Evolutionary conservation across 1,140 invertebrate species (phyloP).

Genomic region (Episyrphus balteatus): DNA sequence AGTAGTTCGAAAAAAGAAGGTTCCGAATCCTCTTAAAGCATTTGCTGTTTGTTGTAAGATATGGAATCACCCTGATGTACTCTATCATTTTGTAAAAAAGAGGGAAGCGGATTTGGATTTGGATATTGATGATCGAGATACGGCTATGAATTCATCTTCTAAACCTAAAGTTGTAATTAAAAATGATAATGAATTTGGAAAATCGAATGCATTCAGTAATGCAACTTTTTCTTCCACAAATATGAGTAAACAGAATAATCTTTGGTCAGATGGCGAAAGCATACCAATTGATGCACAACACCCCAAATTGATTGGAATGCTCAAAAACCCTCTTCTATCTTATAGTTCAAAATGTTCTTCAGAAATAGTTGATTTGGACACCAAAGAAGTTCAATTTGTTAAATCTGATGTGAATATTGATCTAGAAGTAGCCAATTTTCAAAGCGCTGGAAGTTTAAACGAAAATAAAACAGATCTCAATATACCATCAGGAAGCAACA

Average conservation of each 20-base stretch:
- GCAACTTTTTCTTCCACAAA: no score
- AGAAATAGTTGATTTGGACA: constrained; percentile 47
- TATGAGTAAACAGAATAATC: no score
- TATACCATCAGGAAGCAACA: not conserved
- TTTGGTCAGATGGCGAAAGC: no score
- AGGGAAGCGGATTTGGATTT: constrained; percentile 81
- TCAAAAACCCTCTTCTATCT: not conserved
- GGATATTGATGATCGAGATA: constrained; percentile 56
- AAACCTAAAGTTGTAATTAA: not conserved
- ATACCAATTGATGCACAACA: no score
- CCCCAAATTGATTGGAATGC: not conserved
- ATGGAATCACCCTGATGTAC: constrained; percentile 97
- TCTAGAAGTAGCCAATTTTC: constrained; percentile 5
- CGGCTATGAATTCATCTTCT: constrained; percentile 12
- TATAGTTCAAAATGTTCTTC: constrained; percentile 26
- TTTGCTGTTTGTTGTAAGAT: constrained; percentile 99
- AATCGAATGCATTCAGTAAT: no score
- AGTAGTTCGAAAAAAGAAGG: constrained; percentile 70
- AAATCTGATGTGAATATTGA: constrained; percentile 34
- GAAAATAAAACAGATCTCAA: constrained; percentile 11
- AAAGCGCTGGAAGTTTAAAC: constrained; percentile 8
- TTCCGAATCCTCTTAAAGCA: constrained; percentile 92
- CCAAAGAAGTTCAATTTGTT: constrained; percentile 46
- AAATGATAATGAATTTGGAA: no score
- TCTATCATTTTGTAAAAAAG: constrained; percentile 84